Percentiles rank a stretch among this genome's conserved stretches.
Conservation (phyloP, 2,888 invertebrate species). For the Hypomecis punctinalis region DNA sequence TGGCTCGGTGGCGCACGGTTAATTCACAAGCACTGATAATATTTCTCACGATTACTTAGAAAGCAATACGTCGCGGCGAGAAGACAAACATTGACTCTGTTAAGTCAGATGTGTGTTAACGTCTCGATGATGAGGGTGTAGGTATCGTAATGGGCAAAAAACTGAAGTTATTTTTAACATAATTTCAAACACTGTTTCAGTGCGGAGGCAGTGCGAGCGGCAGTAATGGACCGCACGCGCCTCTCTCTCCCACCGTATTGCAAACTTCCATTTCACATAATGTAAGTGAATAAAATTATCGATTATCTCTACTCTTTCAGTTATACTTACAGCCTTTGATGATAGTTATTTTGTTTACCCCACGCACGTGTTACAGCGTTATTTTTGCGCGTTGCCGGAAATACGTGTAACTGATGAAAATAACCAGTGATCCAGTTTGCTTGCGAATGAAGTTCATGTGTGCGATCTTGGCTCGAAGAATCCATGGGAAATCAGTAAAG, state of each 20-base stretch:
- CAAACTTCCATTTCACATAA: slow-evolving; percentile 79
- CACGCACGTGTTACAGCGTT: slow-evolving; percentile 25
- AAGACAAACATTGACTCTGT: slow-evolving; percentile 53
- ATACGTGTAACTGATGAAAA: slow-evolving; percentile 24
- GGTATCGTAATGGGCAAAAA: slow-evolving; percentile 34
- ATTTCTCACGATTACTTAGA: slow-evolving; percentile 59
- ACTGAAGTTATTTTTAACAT: slow-evolving; percentile 56
- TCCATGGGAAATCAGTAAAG: slow-evolving; percentile 25
- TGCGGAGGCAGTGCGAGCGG: slow-evolving; percentile 75
- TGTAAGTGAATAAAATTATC: slow-evolving; percentile 60
- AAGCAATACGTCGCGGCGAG: slow-evolving; percentile 51
- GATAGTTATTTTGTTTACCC: slow-evolving; percentile 23
- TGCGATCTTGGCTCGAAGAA: slow-evolving; percentile 14
- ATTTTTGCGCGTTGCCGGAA: slow-evolving; percentile 26
- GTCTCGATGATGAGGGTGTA: slow-evolving; percentile 32
- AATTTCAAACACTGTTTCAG: slow-evolving; percentile 66
- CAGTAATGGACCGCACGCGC: slow-evolving; percentile 81
- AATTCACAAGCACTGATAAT: slow-evolving; percentile 39
- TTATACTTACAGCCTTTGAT: slow-evolving; percentile 12
- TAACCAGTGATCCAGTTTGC: slow-evolving; percentile 25
- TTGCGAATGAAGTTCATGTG: slow-evolving; percentile 23
- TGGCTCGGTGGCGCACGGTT: slow-evolving; percentile 39
- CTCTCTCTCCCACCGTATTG: slow-evolving; percentile 80
- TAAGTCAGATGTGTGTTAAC: slow-evolving; percentile 47
- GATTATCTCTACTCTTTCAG: slow-evolving; percentile 1